Percentiles rank a stretch among this genome's conserved stretches.
These are phyloP conservation scores for Lepidochrysops patricia DNA, from an alignment of 2,888 invertebrate genomes.

Conservation along the genomic window DNA sequence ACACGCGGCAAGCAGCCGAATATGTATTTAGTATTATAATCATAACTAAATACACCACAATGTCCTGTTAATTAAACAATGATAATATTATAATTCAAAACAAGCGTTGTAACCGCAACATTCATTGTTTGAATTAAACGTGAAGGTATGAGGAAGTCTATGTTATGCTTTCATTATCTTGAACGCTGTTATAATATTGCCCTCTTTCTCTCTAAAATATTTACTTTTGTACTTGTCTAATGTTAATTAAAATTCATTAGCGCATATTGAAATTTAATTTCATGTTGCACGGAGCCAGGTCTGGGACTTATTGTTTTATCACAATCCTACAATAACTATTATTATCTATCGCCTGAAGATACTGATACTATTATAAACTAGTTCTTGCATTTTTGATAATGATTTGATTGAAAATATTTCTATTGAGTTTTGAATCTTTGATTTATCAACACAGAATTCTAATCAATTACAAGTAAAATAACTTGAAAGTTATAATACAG, in stretches of 20 bases:
- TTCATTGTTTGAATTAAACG: neutral
- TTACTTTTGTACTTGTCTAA: neutral
- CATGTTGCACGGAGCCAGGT: slow-evolving; percentile 23
- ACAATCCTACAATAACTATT: slow-evolving; percentile 37
- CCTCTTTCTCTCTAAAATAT: neutral
- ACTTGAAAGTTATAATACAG: no score
- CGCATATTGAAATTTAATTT: slow-evolving; percentile 49
- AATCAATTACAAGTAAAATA: no score
- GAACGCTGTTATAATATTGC: neutral
- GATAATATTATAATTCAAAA: neutral
- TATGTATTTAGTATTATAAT: no score
- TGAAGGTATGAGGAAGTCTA: neutral
- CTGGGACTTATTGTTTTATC: slow-evolving; percentile 33
- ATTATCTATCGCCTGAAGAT: neutral
- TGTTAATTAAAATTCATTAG: slow-evolving; percentile 41
- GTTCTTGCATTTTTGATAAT: neutral
- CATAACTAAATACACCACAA: no score
- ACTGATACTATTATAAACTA: neutral
- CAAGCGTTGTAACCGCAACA: neutral
- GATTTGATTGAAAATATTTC: neutral
- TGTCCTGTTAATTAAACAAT: neutral
- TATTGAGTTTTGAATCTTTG: neutral
- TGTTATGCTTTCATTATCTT: neutral
- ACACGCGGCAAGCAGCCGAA: no score
- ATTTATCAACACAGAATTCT: neutral